phyloP scores from a whole-genome alignment of 2,113 vertebrate genomes.

The Ceyx margarethae region DNA sequence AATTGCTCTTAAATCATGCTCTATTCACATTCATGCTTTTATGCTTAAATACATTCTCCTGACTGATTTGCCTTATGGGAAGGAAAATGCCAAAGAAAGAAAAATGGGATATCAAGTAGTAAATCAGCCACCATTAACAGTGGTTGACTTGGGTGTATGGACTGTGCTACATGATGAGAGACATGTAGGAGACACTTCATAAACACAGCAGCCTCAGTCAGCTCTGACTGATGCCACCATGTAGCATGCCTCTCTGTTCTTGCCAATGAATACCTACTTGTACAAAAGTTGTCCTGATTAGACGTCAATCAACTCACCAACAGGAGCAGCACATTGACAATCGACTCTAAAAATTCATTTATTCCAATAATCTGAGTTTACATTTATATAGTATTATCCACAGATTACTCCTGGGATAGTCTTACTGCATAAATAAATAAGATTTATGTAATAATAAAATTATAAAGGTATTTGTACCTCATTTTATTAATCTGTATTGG shows the following conservation, averaged over 20 bases:
- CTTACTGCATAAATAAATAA: neutral
- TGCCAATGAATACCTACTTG: neutral
- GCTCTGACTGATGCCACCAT: neutral
- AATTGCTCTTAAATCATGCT: neutral
- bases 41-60: neutral
- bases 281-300: neutral
- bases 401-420: neutral
- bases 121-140: neutral
- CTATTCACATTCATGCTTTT: neutral
- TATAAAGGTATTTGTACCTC: neutral
- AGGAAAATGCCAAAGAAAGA: neutral
- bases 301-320: neutral
- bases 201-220: neutral
- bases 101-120: neutral
- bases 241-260: neutral
- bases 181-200: neutral
- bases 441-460: neutral
- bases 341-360: neutral
- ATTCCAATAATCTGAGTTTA: neutral
- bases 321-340: neutral
- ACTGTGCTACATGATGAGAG: neutral
- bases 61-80: neutral
- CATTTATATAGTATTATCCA: neutral
- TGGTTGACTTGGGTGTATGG: neutral
- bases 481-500: neutral